Conservation (phyloP, 2,888 invertebrate species). For the Phania funesta region DNA sequence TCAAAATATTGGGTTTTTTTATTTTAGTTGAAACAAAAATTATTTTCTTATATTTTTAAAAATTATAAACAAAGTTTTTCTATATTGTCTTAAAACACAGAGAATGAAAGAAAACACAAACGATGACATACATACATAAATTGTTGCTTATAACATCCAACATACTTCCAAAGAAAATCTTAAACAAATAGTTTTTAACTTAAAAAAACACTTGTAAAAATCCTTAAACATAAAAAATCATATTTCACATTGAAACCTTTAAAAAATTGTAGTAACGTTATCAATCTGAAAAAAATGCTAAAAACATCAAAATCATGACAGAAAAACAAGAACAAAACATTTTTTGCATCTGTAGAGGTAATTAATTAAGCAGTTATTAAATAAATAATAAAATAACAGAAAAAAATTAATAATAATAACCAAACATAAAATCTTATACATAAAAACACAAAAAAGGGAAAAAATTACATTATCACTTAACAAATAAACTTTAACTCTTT, state of each 20-base stretch:
- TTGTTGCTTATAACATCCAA: conserved; percentile 66
- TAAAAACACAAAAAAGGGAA: conserved; percentile 41
- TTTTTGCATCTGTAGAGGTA: conserved; percentile 67
- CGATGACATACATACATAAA: conserved; percentile 30
- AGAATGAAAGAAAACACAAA: conserved; percentile 15
- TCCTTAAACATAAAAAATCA: conserved; percentile 50
- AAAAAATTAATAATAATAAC: conserved; percentile 25
- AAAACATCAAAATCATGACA: conserved; percentile 34
- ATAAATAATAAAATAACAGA: conserved; percentile 53
- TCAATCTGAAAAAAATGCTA: conserved; percentile 28
- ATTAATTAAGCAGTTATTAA: conserved; percentile 68
- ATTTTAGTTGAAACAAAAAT: conserved; percentile 20
- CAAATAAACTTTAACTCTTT: conserved; percentile 59
- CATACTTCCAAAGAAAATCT: conserved; percentile 60
- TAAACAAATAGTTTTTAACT: conserved; percentile 39
- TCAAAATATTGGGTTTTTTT: conserved; percentile 7
- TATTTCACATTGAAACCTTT: conserved; percentile 68
- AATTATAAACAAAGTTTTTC: conserved; percentile 33
- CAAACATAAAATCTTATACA: conserved; percentile 42
- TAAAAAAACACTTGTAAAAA: conserved; percentile 41
- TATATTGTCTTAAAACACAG: conserved; percentile 57
- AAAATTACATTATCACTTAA: conserved; percentile 49
- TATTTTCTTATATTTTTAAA: not conserved
- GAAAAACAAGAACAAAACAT: conserved; percentile 30
- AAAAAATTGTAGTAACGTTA: conserved; percentile 59